Base-by-base conservation (phyloP, 2,797 vertebrate species). In the Gymnocypris eckloni region DNA sequence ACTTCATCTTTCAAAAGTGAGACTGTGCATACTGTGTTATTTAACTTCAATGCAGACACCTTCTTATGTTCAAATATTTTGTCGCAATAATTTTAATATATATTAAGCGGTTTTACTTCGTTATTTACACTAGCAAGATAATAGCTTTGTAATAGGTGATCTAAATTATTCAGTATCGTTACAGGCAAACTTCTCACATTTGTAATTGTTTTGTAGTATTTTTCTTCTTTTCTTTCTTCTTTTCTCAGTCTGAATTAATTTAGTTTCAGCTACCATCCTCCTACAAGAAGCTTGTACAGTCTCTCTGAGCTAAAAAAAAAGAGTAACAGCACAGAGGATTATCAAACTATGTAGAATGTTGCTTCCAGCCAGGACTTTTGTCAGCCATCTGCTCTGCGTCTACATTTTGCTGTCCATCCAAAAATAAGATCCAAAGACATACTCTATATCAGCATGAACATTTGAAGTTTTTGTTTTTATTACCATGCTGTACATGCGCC, bases 321-420 rank as follows among this genome's bases (percentile, higher is more conserved):
- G 56, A 75, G n/a, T 59, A 79, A 33, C 64, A 70, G 80, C 66
- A 81, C 33, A 79, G 83, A 84, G 66, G 83, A 84, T 79, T 70
- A 79, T 59, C 64, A 79, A 84, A 84, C 79, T 84, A 84, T 84
- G 83, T 69, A 84, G 75, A 84, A 84, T 64, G 50, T 59, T 59
- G 75, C 83, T 84, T 79, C 33, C 66, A 84, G 83, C 83, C 75
- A 84, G 83, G 75, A 84, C 83, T 70, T 84, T 79, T 78, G 83
- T 84, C 83, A 84, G 83, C 83, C 83, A 84, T 84, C 83, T 84
- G 83, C 64, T 84, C 64, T 59, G 50, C 37, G 75, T 84, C 64
- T 69, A 37, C 50, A 84, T 84, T 79, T 84, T 59, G 54, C 48
- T 59, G 83, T 70, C 83, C 83, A 79, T 56, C 75, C 50, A 71